Percentiles rank a stretch among this genome's conserved stretches.
These are phyloP conservation scores for Opisthograptis luteolata DNA, from an alignment of 2,888 invertebrate species.

Conservation along the genomic window DNA sequence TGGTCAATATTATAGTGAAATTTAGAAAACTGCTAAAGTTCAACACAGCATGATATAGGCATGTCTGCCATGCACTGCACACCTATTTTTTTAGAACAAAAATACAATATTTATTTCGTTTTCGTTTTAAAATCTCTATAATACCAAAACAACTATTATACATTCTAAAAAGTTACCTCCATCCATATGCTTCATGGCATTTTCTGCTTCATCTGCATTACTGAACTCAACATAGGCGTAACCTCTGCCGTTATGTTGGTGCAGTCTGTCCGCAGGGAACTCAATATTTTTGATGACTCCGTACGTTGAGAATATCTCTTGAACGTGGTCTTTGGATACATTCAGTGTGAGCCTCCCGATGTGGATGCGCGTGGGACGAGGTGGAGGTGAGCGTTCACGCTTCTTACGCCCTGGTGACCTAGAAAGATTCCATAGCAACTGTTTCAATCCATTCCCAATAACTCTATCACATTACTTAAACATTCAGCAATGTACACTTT, in stretches of 20 bases:
- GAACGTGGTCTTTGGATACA: conserved; percentile 94
- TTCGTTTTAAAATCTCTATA: too few relatives aligned
- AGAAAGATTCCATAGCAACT: conserved; percentile 3
- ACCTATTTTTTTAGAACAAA: too few relatives aligned
- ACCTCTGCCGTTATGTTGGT: conserved; percentile 94
- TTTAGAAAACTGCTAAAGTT: too few relatives aligned
- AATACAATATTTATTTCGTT: too few relatives aligned
- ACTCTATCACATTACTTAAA: too few relatives aligned
- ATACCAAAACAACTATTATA: background rate
- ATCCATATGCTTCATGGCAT: conserved; percentile 99
- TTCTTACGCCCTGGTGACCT: conserved; percentile 87
- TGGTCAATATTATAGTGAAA: too few relatives aligned
- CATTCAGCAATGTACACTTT: too few relatives aligned
- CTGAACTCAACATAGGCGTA: conserved; percentile 98
- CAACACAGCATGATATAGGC: too few relatives aligned
- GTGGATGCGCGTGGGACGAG: conserved; percentile 96
- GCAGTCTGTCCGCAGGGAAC: conserved; percentile 94
- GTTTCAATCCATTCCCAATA: background rate
- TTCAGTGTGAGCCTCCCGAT: conserved; percentile 96
- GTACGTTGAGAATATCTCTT: conserved; percentile 96
- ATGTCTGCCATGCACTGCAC: too few relatives aligned
- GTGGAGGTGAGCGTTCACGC: conserved; percentile 94
- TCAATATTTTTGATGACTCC: conserved; percentile 95
- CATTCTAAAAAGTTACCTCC: conserved; percentile 87
- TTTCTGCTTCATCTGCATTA: conserved; percentile 97